These are phyloP conservation scores for Crax fasciolata DNA, from an alignment of 2,797 vertebrate species.

Conservation along the genomic window DNA sequence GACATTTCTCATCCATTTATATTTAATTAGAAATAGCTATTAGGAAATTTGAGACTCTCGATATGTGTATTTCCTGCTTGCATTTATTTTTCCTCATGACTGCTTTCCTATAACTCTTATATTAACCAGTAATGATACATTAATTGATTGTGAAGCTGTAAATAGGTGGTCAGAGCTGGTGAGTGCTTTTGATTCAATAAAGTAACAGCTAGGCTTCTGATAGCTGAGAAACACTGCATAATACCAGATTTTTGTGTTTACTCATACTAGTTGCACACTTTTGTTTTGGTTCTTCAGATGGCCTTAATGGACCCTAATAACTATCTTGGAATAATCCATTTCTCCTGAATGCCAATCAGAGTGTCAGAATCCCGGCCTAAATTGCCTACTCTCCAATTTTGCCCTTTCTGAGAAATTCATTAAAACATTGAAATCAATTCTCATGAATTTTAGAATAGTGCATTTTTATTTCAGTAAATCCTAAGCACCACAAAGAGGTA, in stretches of 20 bases:
- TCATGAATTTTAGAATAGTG: constrained; percentile 41
- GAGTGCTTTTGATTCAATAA: neutral
- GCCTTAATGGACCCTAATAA: neutral
- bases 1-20: constrained; percentile 55
- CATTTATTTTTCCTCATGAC: constrained; percentile 2
- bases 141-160: constrained; percentile 38
- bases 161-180: neutral
- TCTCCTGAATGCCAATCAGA: neutral
- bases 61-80: constrained; percentile 31
- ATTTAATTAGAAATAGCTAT: constrained; percentile 60
- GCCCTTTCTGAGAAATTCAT: constrained; percentile 51
- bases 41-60: constrained; percentile 16
- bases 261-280: neutral
- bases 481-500: constrained; percentile 3
- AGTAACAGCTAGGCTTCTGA: neutral
- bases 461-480: constrained; percentile 63
- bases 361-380: neutral
- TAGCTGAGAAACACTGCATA: neutral
- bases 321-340: neutral
- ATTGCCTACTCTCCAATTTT: neutral
- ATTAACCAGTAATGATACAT: constrained; percentile 7
- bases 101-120: constrained; percentile 58
- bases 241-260: neutral
- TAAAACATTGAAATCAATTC: constrained; percentile 23
- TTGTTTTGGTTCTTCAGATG: neutral